Base-by-base conservation (phyloP, 2,797 vertebrate genomes). In the Lacerta bilineata region DNA sequence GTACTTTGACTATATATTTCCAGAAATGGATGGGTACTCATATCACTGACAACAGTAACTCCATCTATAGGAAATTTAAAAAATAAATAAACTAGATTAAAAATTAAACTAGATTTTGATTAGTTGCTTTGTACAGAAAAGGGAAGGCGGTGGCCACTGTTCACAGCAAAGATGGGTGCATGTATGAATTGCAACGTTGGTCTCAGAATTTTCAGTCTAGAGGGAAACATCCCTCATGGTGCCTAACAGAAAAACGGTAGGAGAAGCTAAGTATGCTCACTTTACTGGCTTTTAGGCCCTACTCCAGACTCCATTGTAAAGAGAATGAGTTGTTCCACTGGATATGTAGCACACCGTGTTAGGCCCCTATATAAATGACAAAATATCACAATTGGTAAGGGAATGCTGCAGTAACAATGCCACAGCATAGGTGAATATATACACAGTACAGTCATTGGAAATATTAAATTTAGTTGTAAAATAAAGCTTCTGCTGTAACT, bases 241-340 rank as follows among this genome's bases (percentile, higher is more conserved):
- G 15, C 5, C 25, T 83, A 83, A 68, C 7, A 83, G 27, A 27
- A 69, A 69, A 46, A 83, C 8, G 80, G 39, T 83, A 83, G 80
- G 36, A 82, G 64, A 83, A 83, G 64, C 64, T 83, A 83, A 39
- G 41, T 46, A 83, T 83, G 64, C 80, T 83, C 61, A 68, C 39
- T 83, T 83, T 83, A 82, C 61, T 64, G 79, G 80, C 80, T 68
- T 82, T 83, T 69, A 83, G 29, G 43, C 41, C 68, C 66, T 71
- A 71, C 71, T 72, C 43, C 82, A 83, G 82, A 83, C 29, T 46
- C 29, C 82, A 83, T 41, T 83, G 81, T 46, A 83, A 83, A 72
- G 39, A 72, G 46, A 83, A 8, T 50, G 43, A 83, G 81, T 69
- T 83, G 82, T 83, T 83, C 66, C 66, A 83, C 82, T 83, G 82